phyloP scores from a whole-genome alignment of 2,797 vertebrate species.

The Amniataba percoides region DNA sequence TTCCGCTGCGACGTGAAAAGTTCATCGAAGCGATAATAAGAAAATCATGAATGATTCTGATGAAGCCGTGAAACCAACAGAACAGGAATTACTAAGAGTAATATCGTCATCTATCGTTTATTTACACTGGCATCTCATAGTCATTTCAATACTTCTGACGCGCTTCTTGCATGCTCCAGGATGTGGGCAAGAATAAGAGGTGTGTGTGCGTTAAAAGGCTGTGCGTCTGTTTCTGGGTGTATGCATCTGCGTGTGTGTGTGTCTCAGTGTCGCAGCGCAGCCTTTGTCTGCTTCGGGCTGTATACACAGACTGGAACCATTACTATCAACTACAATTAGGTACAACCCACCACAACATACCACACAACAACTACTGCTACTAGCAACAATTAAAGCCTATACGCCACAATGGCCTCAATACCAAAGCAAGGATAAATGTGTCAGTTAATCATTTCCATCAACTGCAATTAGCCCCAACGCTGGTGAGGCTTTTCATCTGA shows the following conservation, averaged over 20 bases:
- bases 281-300: slow-evolving; percentile 74
- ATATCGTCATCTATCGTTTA: slow-evolving; percentile 2
- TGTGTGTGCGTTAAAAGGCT: slow-evolving; percentile 32
- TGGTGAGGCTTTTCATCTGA: slow-evolving; percentile 64
- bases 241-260: slow-evolving; percentile 32
- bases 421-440: slow-evolving; percentile 67
- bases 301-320: slow-evolving; percentile 84
- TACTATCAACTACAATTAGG: slow-evolving; percentile 84
- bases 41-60: slow-evolving; percentile 1
- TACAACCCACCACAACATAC: slow-evolving; percentile 75
- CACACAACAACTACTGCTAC: slow-evolving; percentile 79
- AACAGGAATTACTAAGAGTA: neutral
- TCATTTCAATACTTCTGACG: slow-evolving; percentile 27
- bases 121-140: slow-evolving; percentile 2
- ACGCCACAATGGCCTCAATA: slow-evolving; percentile 68
- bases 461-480: slow-evolving; percentile 68
- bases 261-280: slow-evolving; percentile 47
- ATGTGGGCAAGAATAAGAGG: slow-evolving; percentile 24
- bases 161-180: neutral
- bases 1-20: slow-evolving; percentile 30
- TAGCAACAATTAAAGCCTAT: slow-evolving; percentile 79
- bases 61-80: slow-evolving; percentile 28
- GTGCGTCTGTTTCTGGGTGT: slow-evolving; percentile 21
- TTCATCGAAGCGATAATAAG: slow-evolving; percentile 28
- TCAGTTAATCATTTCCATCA: slow-evolving; percentile 79